These are phyloP conservation scores for Empidonax traillii DNA, from an alignment of 2,113 vertebrate genomes.

Conservation along the genomic window DNA sequence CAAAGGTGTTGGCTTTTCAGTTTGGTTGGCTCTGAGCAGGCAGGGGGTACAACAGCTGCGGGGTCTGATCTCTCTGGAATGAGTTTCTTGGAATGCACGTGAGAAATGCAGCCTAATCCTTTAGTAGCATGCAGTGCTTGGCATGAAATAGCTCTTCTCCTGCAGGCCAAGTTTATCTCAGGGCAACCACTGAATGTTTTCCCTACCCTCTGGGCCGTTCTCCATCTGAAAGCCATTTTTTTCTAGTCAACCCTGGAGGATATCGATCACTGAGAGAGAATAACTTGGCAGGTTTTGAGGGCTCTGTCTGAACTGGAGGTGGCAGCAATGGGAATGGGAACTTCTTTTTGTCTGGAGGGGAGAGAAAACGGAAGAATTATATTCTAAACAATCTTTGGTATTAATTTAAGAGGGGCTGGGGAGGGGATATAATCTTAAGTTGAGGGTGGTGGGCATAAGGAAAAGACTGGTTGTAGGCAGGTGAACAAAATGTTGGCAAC, in stretches of 20 bases:
- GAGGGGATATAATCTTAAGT: neutral
- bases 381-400: neutral
- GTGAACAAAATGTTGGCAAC: neutral
- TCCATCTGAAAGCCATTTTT: neutral
- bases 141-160: neutral
- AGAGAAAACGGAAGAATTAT: neutral
- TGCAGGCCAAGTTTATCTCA: neutral
- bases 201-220: neutral
- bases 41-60: neutral
- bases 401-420: neutral
- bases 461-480: neutral
- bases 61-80: neutral
- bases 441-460: neutral
- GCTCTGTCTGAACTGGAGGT: neutral
- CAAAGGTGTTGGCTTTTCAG: neutral
- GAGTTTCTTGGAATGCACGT: neutral
- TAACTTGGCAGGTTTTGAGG: neutral
- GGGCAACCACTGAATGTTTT: neutral
- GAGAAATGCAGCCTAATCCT: neutral
- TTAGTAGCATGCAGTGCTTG: neutral
- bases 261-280: neutral
- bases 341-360: neutral
- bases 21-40: neutral
- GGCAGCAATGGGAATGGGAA: neutral
- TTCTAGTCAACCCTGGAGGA: neutral